These are phyloP conservation scores for Danio rerio DNA, from an alignment of 2,113 vertebrate species.

Conservation along the genomic window GRCz12tu NC_133179.1:1581501-1582000, in stretches of 20 bases:
- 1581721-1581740: not conserved
- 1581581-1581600: conserved; percentile 8
- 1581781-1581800: not conserved
- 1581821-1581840: not conserved
- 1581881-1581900: not conserved
- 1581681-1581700: not conserved
- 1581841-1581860: not conserved
- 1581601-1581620: not conserved
- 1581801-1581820: not conserved
- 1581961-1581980: too few relatives aligned
- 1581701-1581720: not conserved
- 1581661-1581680: not conserved
- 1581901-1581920: not conserved
- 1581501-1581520: not conserved
- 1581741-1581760: not conserved
- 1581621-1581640: not conserved
- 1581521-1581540: conserved; percentile 18
- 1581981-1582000: too few relatives aligned
- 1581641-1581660: not conserved
- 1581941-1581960: too few relatives aligned
- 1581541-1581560: conserved; percentile 3
- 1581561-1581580: not conserved
- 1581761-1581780: not conserved
- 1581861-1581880: not conserved
- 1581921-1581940: too few relatives aligned